Evolutionary conservation across 2,113 vertebrate species (phyloP).

Genomic region (Sebastes fasciatus): DNA sequence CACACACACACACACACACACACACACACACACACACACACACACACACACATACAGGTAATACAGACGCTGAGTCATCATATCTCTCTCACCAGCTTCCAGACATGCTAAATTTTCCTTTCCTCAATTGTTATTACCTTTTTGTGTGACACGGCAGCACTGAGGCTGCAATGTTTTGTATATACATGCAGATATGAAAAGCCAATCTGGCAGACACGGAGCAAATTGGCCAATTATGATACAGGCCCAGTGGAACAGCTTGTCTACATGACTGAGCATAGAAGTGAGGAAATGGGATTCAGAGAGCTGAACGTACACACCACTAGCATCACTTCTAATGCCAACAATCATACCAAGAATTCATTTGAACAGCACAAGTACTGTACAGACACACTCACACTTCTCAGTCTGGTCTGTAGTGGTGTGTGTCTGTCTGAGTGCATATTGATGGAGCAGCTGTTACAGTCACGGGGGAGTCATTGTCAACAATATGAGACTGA

Average conservation of each 20-base stretch:
- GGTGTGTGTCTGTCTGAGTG: conserved; percentile 47
- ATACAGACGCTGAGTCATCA: conserved; percentile 52
- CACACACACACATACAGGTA: conserved; percentile 24
- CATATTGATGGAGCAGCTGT: conserved; percentile 61
- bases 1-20: background rate
- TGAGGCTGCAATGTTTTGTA: conserved; percentile 20
- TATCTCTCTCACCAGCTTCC: conserved; percentile 16
- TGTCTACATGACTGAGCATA: conserved; percentile 25
- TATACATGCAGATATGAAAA: conserved; percentile 23
- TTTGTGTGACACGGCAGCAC: conserved; percentile 6
- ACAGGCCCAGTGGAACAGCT: conserved; percentile 33
- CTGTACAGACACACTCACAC: conserved; percentile 12
- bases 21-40: conserved; percentile 3
- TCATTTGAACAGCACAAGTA: background rate
- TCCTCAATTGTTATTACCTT: background rate
- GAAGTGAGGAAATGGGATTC: conserved; percentile 14
- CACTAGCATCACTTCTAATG: background rate
- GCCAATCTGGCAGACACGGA: conserved; percentile 26
- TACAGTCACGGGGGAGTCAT: conserved; percentile 47
- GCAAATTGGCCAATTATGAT: conserved; percentile 56
- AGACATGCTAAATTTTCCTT: conserved; percentile 25
- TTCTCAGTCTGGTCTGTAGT: conserved; percentile 16
- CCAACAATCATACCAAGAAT: conserved; percentile 28
- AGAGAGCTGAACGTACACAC: background rate
- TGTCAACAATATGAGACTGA: conserved; percentile 53